These are phyloP conservation scores for Tenualosa ilisha DNA, from an alignment of 2,797 vertebrate genomes.

Conservation along the genomic window DNA sequence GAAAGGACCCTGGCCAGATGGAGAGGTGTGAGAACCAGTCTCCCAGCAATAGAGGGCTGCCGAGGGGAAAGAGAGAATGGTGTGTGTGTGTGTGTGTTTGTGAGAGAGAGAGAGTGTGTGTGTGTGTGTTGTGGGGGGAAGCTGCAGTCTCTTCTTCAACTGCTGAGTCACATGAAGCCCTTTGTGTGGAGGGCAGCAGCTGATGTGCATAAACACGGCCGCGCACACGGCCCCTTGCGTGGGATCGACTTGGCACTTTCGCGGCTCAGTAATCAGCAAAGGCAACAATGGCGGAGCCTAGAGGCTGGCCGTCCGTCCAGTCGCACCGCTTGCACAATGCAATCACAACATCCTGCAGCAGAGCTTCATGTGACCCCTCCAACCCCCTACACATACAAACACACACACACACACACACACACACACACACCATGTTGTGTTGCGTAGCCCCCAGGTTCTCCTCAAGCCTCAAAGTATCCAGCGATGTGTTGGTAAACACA, in stretches of 20 bases:
- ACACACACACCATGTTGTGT: not conserved
- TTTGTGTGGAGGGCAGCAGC: conserved; percentile 59
- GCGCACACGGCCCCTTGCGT: conserved; percentile 48
- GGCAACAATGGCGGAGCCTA: not conserved
- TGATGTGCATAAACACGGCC: conserved; percentile 57
- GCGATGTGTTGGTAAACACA: not conserved
- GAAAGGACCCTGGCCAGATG: conserved; percentile 69
- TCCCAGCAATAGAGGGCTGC: conserved; percentile 52
- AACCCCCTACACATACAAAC: no score
- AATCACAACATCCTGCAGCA: not conserved
- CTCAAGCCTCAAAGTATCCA: not conserved
- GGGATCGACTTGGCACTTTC: conserved; percentile 50
- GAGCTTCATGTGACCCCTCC: not conserved
- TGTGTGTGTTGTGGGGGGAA: conserved; percentile 11
- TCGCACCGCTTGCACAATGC: not conserved
- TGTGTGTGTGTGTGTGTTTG: conserved; percentile 4
- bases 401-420: no score
- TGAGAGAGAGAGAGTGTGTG: conserved; percentile 30
- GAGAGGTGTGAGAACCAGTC: conserved; percentile 66
- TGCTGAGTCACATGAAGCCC: conserved; percentile 62
- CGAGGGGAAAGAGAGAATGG: conserved; percentile 48
- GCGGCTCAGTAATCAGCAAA: conserved; percentile 54
- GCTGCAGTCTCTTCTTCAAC: conserved; percentile 41
- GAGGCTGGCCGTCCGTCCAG: not conserved
- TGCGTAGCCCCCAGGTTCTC: not conserved